Percentiles rank a stretch among this genome's conserved stretches.
Conservation (phyloP, 1,140 invertebrate genomes). For the Euura saliciscinereae region DNA sequence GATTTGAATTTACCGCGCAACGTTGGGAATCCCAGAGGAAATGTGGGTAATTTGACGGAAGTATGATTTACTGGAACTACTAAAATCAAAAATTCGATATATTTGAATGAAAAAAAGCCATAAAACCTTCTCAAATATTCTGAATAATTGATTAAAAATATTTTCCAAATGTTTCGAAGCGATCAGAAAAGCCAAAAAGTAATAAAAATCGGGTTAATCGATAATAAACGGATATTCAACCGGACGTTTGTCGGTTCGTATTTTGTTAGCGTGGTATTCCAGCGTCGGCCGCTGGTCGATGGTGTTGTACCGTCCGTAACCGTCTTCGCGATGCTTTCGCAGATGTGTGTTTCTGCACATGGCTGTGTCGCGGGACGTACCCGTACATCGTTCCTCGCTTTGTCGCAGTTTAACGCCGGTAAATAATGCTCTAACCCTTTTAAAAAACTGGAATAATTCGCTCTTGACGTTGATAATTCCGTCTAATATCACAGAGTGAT, state of each 20-base stretch:
- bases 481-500: background rate
- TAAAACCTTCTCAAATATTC: background rate
- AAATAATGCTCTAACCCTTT: slow-evolving; percentile 35
- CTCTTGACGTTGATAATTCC: background rate
- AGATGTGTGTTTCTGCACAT: slow-evolving; percentile 57
- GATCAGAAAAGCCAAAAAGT: too few relatives aligned
- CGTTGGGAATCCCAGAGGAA: background rate
- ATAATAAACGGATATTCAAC: background rate
- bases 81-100: background rate
- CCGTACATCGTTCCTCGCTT: slow-evolving; percentile 41
- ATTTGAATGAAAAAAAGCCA: background rate
- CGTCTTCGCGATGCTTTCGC: slow-evolving; percentile 36
- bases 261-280: slow-evolving; percentile 13
- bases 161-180: too few relatives aligned
- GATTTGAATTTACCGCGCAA: background rate
- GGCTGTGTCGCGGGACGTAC: slow-evolving; percentile 50
- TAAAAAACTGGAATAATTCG: slow-evolving; percentile 14
- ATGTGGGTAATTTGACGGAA: background rate
- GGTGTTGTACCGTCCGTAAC: slow-evolving; percentile 48
- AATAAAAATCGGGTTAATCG: too few relatives aligned
- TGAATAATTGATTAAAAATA: background rate
- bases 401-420: slow-evolving; percentile 47
- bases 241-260: background rate
- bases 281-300: slow-evolving; percentile 38
- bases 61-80: background rate